These are phyloP conservation scores for Salmo trutta DNA, from an alignment of 2,797 vertebrate genomes.

Conservation along the genomic window DNA sequence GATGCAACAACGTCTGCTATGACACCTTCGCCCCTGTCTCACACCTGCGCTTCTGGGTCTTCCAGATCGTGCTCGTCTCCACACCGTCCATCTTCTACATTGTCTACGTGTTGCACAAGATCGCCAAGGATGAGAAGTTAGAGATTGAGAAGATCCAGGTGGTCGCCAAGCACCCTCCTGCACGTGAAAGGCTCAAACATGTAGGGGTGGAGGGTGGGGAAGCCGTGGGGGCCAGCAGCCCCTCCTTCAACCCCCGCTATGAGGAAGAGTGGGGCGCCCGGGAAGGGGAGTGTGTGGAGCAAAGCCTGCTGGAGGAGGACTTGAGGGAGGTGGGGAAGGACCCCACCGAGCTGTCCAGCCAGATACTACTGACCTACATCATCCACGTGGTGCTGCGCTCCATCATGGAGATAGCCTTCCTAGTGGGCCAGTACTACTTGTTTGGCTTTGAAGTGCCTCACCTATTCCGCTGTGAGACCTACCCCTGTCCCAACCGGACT, in stretches of 20 bases:
- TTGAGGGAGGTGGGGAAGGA: conserved; percentile 49
- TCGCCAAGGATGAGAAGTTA: conserved; percentile 69
- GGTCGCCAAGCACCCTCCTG: conserved; percentile 14
- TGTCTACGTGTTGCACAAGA: conserved; percentile 71
- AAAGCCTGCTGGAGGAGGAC: conserved; percentile 50
- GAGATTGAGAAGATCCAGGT: conserved; percentile 50
- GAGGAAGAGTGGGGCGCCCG: conserved; percentile 46
- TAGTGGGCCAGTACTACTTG: conserved; percentile 70
- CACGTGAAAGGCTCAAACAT: conserved; percentile 9
- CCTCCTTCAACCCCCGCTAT: conserved; percentile 30
- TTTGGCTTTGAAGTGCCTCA: conserved; percentile 73
- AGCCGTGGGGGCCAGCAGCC: conserved; percentile 27
- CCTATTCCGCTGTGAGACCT: conserved; percentile 70
- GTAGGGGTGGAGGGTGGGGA: conserved; percentile 36
- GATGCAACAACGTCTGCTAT: conserved; percentile 71
- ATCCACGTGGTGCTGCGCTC: conserved; percentile 67
- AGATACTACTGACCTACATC: conserved; percentile 68
- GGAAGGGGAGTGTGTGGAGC: conserved; percentile 51
- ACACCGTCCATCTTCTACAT: conserved; percentile 72
- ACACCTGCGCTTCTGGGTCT: conserved; percentile 76
- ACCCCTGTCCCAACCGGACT: conserved; percentile 68
- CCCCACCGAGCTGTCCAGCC: conserved; percentile 61
- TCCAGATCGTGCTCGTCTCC: conserved; percentile 75
- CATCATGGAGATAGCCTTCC: conserved; percentile 72
- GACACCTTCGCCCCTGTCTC: conserved; percentile 69